Conservation (phyloP, 2,797 vertebrate species). For the Gymnopithys bicolor region DNA sequence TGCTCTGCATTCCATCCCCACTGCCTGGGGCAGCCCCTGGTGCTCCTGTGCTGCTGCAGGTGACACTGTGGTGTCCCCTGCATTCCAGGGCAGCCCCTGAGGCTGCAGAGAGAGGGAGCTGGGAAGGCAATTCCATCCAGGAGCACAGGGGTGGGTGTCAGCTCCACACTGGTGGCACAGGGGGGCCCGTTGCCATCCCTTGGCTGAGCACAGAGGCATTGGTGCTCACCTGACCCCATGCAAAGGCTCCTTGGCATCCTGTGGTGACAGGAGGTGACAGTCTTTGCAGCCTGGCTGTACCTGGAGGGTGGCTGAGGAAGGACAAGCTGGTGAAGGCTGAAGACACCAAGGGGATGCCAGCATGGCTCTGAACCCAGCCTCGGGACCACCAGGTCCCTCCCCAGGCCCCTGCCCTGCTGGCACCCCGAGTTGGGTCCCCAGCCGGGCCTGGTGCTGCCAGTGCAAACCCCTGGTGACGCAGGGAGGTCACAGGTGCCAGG, state of each 20-base stretch:
- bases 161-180: background rate
- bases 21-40: background rate
- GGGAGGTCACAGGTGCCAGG: background rate
- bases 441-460: background rate
- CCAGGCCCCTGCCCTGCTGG: background rate
- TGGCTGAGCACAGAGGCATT: background rate
- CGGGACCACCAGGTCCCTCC: background rate
- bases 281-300: accelerated
- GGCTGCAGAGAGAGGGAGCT: accelerated
- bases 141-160: background rate
- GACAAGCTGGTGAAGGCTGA: accelerated
- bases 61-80: accelerated
- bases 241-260: accelerated
- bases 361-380: accelerated
- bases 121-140: background rate
- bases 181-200: too few species aligned
- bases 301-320: background rate
- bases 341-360: background rate
- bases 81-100: accelerated
- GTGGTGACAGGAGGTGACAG: accelerated
- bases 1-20: background rate
- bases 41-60: background rate
- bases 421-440: background rate
- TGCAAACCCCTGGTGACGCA: background rate
- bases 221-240: background rate